These are phyloP conservation scores for Argentina silus DNA, from an alignment of 2,797 vertebrate genomes.

Conservation along the genomic window DNA sequence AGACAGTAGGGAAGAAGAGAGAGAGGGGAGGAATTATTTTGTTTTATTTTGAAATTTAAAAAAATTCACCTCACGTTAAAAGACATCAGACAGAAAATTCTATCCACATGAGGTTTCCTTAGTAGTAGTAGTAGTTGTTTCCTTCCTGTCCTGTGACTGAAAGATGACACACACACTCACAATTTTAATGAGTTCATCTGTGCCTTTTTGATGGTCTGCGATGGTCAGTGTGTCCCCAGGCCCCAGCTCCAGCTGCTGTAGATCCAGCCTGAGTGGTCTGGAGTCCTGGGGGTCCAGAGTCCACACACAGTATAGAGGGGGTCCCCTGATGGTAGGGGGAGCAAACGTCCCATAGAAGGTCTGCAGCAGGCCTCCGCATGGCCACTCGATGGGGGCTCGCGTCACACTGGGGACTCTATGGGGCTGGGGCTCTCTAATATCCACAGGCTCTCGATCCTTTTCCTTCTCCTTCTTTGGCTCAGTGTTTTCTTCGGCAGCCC, in stretches of 20 bases:
- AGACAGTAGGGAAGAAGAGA: slow-evolving; percentile 35
- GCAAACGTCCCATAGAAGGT: slow-evolving; percentile 89
- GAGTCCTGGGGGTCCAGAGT: slow-evolving; percentile 86
- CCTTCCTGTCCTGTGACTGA: too few relatives aligned
- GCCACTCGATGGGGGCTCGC: slow-evolving; percentile 64
- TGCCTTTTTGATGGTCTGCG: slow-evolving; percentile 71
- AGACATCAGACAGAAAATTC: too few relatives aligned
- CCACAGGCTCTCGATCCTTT: slow-evolving; percentile 8
- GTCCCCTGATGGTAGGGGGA: slow-evolving; percentile 70
- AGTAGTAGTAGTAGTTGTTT: too few relatives aligned
- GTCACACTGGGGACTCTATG: slow-evolving; percentile 50
- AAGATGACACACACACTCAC: slow-evolving; percentile 60
- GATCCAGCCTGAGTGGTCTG: slow-evolving; percentile 82
- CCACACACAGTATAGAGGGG: slow-evolving; percentile 80
- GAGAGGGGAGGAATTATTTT: not conserved
- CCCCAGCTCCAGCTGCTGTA: slow-evolving; percentile 81
- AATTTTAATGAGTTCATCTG: slow-evolving; percentile 73
- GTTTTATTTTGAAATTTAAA: not conserved
- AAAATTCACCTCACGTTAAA: too few relatives aligned
- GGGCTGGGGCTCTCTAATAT: not conserved
- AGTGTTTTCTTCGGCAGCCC: slow-evolving; percentile 10
- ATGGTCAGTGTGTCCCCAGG: slow-evolving; percentile 77
- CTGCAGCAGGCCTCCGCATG: slow-evolving; percentile 82
- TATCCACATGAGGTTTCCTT: too few relatives aligned
- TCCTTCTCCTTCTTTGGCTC: slow-evolving; percentile 32